Evolutionary conservation across 2,113 vertebrate genomes (phyloP).

Genomic region (Naja naja): DNA sequence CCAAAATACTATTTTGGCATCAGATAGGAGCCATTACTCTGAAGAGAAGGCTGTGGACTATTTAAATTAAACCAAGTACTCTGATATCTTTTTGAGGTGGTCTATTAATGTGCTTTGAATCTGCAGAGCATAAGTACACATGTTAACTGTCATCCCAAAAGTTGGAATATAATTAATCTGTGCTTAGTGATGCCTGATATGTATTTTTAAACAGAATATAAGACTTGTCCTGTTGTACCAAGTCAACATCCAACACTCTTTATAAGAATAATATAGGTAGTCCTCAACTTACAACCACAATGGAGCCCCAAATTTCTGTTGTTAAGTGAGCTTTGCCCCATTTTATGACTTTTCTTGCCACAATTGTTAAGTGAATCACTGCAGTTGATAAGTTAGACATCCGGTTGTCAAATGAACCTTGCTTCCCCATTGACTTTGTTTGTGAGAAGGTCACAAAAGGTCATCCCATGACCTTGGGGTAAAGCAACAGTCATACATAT

Average conservation of each 20-base stretch:
- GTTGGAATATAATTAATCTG: background rate
- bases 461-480: background rate
- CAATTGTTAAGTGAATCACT: background rate
- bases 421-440: background rate
- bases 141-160: background rate
- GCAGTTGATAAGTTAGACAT: background rate
- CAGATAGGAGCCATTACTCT: background rate
- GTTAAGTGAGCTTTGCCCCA: background rate
- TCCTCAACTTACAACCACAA: background rate
- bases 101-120: background rate
- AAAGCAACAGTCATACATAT: background rate
- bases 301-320: background rate
- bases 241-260: background rate
- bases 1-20: background rate
- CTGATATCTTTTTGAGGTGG: background rate
- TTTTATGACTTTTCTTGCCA: background rate
- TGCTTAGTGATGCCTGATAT: background rate
- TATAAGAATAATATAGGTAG: background rate
- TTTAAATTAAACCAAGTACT: background rate
- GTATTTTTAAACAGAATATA: background rate
- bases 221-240: background rate
- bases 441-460: background rate
- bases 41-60: background rate
- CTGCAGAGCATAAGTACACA: background rate
- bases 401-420: background rate